Base-by-base conservation (phyloP, 2,888 invertebrate genomes). In the Salticus scenicus region DNA sequence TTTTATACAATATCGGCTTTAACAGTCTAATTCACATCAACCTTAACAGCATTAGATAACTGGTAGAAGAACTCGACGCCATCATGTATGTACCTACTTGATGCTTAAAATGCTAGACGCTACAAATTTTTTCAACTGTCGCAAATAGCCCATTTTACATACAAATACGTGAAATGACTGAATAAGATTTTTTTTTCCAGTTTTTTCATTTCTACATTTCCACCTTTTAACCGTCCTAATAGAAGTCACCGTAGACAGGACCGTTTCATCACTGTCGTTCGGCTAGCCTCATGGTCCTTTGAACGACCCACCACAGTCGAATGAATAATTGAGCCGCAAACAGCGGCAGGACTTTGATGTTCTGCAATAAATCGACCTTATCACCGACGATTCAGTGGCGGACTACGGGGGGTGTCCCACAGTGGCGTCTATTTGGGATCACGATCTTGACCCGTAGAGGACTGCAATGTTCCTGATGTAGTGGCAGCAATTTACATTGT, bases 341-440 rank as follows among this genome's bases (percentile, higher is more conserved):
- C 28, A 10, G 67, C 76, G 76, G 76, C 31, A 20, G 27, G 33
- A 24, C 76, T 76, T 76, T 76, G 76, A 76, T 51, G 67, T 67
- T 1, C 20, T 20, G 33, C 67, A 69, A 76, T 76, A 76, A 76
- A 76, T 76, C 67, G 76, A 76, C 67, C 67, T 76, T 76, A 76
- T 76, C 76, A 67, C 47, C 47, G 28, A 24, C 51, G 69, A 69
- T 69, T 67, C 76, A 69, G 67, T 31, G 33, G 67, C 30, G 31
- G 42, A 30, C 30, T 17, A 47, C 66, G 24, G 66, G 66, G 66
- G 66, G 66, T n/a, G 10, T 17, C n/a, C 14, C 31, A 12, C 70
- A 70, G 37, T 57, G 57, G 66, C 31, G 66, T 51, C 24, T 20
- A 70, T 7, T 24, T 20, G 66, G n/a, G 66, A 17, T 66, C 66